These are phyloP conservation scores for Helobdella robusta DNA, from an alignment of 2,888 invertebrate genomes.

Conservation along the genomic window DNA sequence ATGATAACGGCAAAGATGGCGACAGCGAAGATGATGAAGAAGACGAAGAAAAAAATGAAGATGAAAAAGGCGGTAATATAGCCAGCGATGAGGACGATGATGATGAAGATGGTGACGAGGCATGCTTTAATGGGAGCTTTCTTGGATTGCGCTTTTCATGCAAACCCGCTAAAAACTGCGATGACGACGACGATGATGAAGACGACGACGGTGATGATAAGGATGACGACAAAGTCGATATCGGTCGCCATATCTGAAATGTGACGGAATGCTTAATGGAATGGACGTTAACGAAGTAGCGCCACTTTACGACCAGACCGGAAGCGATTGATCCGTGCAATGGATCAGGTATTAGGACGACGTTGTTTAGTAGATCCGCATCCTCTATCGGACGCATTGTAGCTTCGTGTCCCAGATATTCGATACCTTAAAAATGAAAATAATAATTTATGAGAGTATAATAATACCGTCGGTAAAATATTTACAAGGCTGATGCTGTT, in stretches of 20 bases:
- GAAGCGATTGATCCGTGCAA: constrained; percentile 28
- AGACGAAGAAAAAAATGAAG: not conserved
- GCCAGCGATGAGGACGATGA: not conserved
- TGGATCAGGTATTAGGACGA: constrained; percentile 33
- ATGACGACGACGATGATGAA: too few species aligned
- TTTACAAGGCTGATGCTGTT: too few species aligned
- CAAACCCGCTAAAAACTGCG: too few species aligned
- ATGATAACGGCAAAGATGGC: not conserved
- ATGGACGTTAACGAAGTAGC: constrained; percentile 34
- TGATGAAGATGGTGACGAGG: not conserved
- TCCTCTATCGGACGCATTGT: constrained; percentile 30
- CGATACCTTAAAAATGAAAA: too few species aligned
- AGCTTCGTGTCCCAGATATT: constrained; percentile 33
- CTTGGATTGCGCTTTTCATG: too few species aligned
- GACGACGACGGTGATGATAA: not conserved
- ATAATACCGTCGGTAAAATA: too few species aligned
- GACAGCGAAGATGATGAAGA: not conserved
- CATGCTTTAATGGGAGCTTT: not conserved
- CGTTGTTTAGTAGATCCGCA: constrained; percentile 26
- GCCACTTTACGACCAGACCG: constrained; percentile 31
- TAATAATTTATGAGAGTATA: too few species aligned
- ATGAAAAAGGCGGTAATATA: not conserved
- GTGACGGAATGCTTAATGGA: constrained; percentile 31
- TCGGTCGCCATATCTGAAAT: constrained; percentile 30
- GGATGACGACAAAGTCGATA: constrained; percentile 5